Conservation (phyloP, 2,888 invertebrate species). For the Ophioninae sp. region DNA sequence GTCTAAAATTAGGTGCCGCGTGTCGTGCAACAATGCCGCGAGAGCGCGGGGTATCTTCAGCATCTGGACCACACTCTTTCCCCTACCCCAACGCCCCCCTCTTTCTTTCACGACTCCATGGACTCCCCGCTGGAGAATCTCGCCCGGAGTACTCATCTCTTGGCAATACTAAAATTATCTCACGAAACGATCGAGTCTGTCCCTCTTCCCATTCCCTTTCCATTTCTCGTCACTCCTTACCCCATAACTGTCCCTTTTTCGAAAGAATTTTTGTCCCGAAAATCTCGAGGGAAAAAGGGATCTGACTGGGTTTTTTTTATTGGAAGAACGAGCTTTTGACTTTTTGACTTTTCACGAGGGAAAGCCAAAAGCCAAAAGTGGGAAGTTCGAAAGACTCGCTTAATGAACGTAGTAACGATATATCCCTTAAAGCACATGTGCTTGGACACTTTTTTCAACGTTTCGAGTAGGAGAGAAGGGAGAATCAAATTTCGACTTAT, state of each 20-base stretch:
- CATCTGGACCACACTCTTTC: conserved; percentile 75
- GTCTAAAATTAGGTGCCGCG: conserved; percentile 67
- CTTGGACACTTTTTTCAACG: conserved; percentile 21
- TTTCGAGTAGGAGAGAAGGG: background rate
- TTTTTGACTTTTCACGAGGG: conserved; percentile 33
- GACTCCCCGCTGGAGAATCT: conserved; percentile 48
- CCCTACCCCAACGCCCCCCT: conserved; percentile 47
- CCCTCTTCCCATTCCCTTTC: conserved; percentile 20
- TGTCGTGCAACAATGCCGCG: conserved; percentile 67
- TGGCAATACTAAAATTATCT: conserved; percentile 75
- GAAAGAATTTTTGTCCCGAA: conserved; percentile 31
- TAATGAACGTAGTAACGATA: conserved; percentile 34
- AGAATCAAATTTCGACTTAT: conserved; percentile 41
- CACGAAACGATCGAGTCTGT: conserved; percentile 67
- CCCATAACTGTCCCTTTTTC: conserved; percentile 33
- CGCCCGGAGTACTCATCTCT: conserved; percentile 33
- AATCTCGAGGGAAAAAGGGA: conserved; percentile 24
- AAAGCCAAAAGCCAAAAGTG: background rate
- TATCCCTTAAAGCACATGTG: conserved; percentile 6
- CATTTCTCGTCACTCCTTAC: conserved; percentile 33
- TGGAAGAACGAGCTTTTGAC: background rate
- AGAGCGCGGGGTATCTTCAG: conserved; percentile 66
- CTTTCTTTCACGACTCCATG: conserved; percentile 13
- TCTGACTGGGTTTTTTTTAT: conserved; percentile 25
- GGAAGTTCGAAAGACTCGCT: conserved; percentile 25